These are phyloP conservation scores for Malthinus seriepunctatus DNA, from an alignment of 2,888 invertebrate genomes.

Conservation along the genomic window DNA sequence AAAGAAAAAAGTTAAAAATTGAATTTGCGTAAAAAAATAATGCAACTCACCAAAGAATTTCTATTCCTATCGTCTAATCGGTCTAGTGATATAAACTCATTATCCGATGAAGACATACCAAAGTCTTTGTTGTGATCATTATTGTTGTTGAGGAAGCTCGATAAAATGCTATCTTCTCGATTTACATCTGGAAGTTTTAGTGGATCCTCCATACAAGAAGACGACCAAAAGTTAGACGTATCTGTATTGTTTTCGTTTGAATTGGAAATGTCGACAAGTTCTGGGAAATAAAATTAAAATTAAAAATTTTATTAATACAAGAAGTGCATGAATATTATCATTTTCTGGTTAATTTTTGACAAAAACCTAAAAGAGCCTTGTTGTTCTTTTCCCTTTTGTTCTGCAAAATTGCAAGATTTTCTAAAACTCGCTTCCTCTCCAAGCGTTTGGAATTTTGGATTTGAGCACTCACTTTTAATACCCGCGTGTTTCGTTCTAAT, in stretches of 20 bases:
- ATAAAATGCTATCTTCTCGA: constrained; percentile 45
- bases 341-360: too few relatives aligned
- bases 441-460: too few relatives aligned
- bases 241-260: constrained; percentile 21
- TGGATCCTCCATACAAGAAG: constrained; percentile 47
- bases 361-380: too few relatives aligned
- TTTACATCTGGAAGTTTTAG: constrained; percentile 45
- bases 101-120: constrained; percentile 51
- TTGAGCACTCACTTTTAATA: too few relatives aligned
- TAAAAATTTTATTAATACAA: neutral
- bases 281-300: constrained; percentile 15
- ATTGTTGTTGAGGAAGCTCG: constrained; percentile 45
- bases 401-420: too few relatives aligned
- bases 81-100: constrained; percentile 52
- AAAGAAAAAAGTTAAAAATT: neutral
- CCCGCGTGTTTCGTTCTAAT: too few relatives aligned
- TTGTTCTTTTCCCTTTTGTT: too few relatives aligned
- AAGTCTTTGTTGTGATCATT: constrained; percentile 51
- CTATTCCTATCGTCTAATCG: constrained; percentile 48
- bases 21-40: neutral
- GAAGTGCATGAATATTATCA: too few relatives aligned
- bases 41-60: constrained; percentile 44
- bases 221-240: constrained; percentile 40
- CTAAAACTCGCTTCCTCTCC: too few relatives aligned
- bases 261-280: constrained; percentile 32